These are phyloP conservation scores for Hemichromis elongatus DNA, from an alignment of 2,113 vertebrate species.

Conservation along the genomic window DNA sequence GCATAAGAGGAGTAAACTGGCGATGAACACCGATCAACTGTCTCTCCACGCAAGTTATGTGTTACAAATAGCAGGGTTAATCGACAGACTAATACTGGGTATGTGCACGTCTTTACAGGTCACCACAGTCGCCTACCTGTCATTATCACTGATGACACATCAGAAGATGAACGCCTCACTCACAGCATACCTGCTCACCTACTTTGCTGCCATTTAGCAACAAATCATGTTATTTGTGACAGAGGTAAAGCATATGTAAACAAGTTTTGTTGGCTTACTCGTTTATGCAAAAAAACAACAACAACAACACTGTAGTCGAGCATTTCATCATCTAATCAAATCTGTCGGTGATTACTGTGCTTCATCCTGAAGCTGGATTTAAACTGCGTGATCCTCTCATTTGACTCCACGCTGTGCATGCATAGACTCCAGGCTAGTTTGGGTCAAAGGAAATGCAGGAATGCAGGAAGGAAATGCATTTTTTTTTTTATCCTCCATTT, in stretches of 20 bases:
- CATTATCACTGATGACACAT: not conserved
- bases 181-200: not conserved
- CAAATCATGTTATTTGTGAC: not conserved
- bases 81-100: not conserved
- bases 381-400: conserved; percentile 11
- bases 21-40: not conserved
- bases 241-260: not conserved
- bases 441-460: not conserved
- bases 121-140: conserved; percentile 13
- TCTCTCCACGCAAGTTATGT: not conserved
- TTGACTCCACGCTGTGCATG: not conserved
- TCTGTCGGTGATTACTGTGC: not conserved
- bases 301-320: not conserved
- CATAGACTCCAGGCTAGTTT: conserved; percentile 8
- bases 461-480: not conserved
- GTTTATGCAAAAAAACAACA: not conserved
- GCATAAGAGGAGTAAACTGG: not conserved
- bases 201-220: not conserved
- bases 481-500: conserved; percentile 17
- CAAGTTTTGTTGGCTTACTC: not conserved
- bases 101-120: not conserved
- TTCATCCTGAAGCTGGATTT: conserved; percentile 33
- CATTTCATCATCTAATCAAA: conserved; percentile 33
- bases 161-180: not conserved
- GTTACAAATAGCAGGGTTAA: not conserved